Evolutionary conservation across 1,140 invertebrate genomes (phyloP).

Genomic region (Littorina saxatilis): DNA sequence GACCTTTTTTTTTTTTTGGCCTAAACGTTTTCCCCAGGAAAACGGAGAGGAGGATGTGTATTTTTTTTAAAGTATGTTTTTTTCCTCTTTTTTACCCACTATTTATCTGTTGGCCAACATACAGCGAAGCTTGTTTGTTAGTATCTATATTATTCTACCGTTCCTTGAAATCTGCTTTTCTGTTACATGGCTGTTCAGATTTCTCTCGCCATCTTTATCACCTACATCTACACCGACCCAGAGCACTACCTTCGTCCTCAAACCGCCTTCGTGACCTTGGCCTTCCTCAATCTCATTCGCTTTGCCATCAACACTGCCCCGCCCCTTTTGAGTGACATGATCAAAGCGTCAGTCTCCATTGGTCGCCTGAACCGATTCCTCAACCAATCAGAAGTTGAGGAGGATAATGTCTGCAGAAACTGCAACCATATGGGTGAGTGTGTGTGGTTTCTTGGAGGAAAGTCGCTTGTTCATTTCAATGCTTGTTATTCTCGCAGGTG

Average conservation of each 20-base stretch:
- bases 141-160: too few species aligned
- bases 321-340: background rate
- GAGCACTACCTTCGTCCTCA: background rate
- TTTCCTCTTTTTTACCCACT: too few species aligned
- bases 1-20: too few species aligned
- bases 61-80: too few species aligned
- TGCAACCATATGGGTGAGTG: background rate
- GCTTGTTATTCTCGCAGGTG: too few species aligned
- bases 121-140: too few species aligned
- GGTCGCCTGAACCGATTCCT: slow-evolving; percentile 12
- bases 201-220: slow-evolving; percentile 1
- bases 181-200: background rate
- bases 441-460: too few species aligned
- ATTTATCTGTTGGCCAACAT: too few species aligned
- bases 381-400: slow-evolving; percentile 4
- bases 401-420: background rate
- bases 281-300: background rate
- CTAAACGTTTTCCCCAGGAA: too few species aligned
- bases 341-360: slow-evolving; percentile 5
- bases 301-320: slow-evolving; percentile 16
- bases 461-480: too few species aligned
- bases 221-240: background rate
- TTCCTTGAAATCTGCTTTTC: too few species aligned
- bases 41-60: too few species aligned
- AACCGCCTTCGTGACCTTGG: slow-evolving; percentile 12